Base-by-base conservation (phyloP, 2,888 invertebrate species). In the Carterocephalus palaemon region DNA sequence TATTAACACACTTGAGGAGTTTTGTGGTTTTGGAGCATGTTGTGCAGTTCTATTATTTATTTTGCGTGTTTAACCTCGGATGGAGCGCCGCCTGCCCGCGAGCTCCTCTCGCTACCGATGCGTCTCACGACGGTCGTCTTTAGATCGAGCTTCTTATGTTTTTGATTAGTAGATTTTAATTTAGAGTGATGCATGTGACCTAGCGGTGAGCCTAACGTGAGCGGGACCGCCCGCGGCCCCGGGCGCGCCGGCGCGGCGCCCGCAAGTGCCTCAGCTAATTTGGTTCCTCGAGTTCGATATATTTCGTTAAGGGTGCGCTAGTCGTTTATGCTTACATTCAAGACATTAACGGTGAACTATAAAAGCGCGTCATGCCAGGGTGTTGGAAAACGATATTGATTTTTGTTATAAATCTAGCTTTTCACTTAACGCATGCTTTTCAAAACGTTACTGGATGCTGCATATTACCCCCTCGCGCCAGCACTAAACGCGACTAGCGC, bases 1-100 rank as follows among this genome's bases (percentile, higher is more conserved):
- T 48, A 59, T 62, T 70, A 68, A 71, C 72, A 70, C 69, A 60
- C 61, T 65, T 62, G 47, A 62, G 49, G 54, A 61, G 59, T 70
- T 61, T 59, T 67, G 60, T 67, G 62, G 57, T 59, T 57, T 57
- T 60, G 56, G 58, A 69, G 79, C 79, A 79, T 79, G 79, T 60
- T 54, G 59, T 62, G 51, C 67, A 57, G 55, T 61, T 50, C 50
- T 52, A 52, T 40, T 57, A 70, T 73, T 61, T n/a, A n/a, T 56
- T 62, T 71, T 59, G 56, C 57, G 51, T 50, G 33, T 49, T 41
- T 53, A 47, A 51, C 48, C 43, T 36, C 33, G 42, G 49, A 40
- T 47, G 47, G 42, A 42, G 49, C 22, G 8, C 36, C 33, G 42
- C 48, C 15, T 47, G 5, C 34, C 39, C 32, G 36, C 19, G 46